phyloP scores from a whole-genome alignment of 2,113 vertebrate genomes.

The Lepus timidus region DNA sequence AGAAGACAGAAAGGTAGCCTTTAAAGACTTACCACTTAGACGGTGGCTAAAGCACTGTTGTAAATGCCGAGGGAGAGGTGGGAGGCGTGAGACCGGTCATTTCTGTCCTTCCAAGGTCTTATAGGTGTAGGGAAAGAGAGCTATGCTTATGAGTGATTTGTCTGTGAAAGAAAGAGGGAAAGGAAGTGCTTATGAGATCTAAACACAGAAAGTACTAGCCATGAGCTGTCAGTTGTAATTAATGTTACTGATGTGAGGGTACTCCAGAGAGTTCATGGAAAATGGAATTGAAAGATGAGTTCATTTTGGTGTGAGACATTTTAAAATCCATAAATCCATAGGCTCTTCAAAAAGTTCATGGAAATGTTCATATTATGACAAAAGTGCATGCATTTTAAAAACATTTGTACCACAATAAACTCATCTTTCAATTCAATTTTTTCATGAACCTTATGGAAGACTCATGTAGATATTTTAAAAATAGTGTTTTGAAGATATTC shows the following conservation, averaged over 20 bases:
- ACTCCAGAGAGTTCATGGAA: background rate
- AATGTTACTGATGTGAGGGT: background rate
- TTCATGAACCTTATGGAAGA: too few relatives aligned
- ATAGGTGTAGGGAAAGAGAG: background rate
- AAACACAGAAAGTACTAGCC: too few relatives aligned
- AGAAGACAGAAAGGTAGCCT: background rate
- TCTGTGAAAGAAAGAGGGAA: background rate
- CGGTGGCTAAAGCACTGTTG: background rate
- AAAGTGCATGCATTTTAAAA: too few relatives aligned
- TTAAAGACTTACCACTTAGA: background rate
- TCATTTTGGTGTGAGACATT: too few relatives aligned
- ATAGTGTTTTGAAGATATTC: background rate
- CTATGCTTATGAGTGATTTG: background rate
- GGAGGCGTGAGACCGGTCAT: background rate
- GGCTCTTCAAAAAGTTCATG: too few relatives aligned
- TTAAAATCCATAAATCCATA: too few relatives aligned
- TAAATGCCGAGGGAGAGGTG: background rate
- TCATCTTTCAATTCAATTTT: too few relatives aligned
- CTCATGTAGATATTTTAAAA: background rate
- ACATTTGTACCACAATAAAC: too few relatives aligned
- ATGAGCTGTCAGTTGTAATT: background rate
- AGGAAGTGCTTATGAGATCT: background rate
- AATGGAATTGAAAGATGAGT: too few relatives aligned
- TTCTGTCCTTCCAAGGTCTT: background rate
- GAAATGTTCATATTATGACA: too few relatives aligned